Evolutionary conservation across 1,140 invertebrate species (phyloP).

Genomic region (Belonocnema kinseyi): DNA sequence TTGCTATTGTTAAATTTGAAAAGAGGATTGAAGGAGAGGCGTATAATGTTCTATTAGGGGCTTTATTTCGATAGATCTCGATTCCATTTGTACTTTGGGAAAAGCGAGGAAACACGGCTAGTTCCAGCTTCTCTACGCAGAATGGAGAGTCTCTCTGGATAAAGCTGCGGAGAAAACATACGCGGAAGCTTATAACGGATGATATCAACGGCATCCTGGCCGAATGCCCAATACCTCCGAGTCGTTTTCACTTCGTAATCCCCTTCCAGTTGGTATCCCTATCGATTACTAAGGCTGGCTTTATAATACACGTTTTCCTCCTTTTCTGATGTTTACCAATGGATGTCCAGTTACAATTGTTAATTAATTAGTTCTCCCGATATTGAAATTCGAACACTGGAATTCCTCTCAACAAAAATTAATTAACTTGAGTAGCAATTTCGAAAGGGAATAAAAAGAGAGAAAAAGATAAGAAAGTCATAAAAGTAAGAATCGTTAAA

Average conservation of each 20-base stretch:
- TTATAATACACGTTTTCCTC: constrained; percentile 18
- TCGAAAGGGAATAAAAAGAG: not conserved
- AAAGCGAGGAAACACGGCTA: constrained; percentile 2
- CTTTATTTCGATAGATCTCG: not conserved
- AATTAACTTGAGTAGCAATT: not conserved
- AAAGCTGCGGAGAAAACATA: constrained; percentile 32
- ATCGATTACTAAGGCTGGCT: constrained; percentile 38
- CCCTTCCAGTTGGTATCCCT: constrained; percentile 47
- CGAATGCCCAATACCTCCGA: constrained; percentile 46
- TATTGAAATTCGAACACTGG: not conserved
- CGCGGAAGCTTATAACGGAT: constrained; percentile 45
- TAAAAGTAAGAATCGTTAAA: not conserved
- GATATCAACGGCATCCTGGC: constrained; percentile 50
- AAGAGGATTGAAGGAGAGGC: not conserved
- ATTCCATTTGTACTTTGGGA: not conserved
- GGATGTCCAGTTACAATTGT: not conserved
- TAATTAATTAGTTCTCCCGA: constrained; percentile 12
- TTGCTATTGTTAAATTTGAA: not conserved
- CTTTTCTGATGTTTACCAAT: not conserved
- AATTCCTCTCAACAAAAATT: not conserved
- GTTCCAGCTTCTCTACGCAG: not conserved
- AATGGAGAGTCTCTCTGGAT: constrained; percentile 28
- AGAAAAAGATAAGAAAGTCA: constrained; percentile 5
- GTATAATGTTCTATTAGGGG: not conserved
- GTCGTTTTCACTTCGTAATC: constrained; percentile 55